Percentiles rank a stretch among this genome's conserved stretches.
phyloP scores from a whole-genome alignment of 2,888 invertebrate genomes.

The Neoaliturus tenellus region DNA sequence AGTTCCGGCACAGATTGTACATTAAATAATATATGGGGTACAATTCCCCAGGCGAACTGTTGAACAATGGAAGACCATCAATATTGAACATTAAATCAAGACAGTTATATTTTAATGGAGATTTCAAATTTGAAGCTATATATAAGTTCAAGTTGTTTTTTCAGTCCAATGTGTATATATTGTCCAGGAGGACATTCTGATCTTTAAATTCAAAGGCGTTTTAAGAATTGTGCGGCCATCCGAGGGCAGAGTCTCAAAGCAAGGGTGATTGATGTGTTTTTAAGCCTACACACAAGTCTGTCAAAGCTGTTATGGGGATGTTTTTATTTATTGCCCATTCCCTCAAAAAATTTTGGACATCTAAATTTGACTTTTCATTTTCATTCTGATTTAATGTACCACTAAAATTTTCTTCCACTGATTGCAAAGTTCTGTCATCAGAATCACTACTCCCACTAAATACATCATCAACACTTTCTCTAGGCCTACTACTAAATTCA shows the following conservation, averaged over 20 bases:
- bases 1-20: constrained; percentile 16
- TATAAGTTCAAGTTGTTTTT: constrained; percentile 13
- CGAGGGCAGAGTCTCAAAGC: not conserved
- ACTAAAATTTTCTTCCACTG: too few species aligned
- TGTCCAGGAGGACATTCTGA: constrained; percentile 33
- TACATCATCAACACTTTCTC: too few species aligned
- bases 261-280: constrained; percentile 1
- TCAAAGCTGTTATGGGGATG: constrained; percentile 16
- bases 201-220: constrained; percentile 16
- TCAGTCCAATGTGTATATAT: constrained; percentile 13
- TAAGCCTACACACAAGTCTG: constrained; percentile 51
- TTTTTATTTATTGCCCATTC: constrained; percentile 55
- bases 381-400: too few species aligned
- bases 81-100: constrained; percentile 15
- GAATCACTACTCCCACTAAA: too few species aligned
- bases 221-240: constrained; percentile 53
- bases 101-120: not conserved
- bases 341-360: constrained; percentile 29
- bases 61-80: constrained; percentile 54
- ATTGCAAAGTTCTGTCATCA: too few species aligned
- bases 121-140: not conserved
- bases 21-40: constrained; percentile 47
- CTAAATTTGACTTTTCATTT: too few species aligned
- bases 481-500: too few species aligned
- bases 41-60: constrained; percentile 41